Evolutionary conservation across 2,797 vertebrate species (phyloP).

Genomic region (Oreonectes daqikongensis): DNA sequence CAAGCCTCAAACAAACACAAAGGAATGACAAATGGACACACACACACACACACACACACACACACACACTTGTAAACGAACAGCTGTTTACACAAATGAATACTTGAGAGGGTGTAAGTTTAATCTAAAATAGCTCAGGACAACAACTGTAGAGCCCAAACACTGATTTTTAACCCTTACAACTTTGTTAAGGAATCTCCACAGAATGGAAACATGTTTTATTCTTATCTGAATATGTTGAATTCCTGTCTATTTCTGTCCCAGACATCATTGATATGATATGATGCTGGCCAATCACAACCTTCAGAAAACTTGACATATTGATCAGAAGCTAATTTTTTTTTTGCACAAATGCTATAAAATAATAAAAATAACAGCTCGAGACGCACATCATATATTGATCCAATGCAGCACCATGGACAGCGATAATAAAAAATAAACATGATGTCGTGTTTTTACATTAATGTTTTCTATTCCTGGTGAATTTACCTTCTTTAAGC

Average conservation of each 20-base stretch:
- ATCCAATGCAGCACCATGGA: conserved; percentile 67
- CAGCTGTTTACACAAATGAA: conserved; percentile 71
- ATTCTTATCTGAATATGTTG: conserved; percentile 61
- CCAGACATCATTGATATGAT: conserved; percentile 46
- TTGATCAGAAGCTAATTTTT: neutral
- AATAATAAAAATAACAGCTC: neutral
- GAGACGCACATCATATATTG: neutral
- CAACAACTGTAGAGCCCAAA: neutral
- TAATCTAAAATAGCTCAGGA: conserved; percentile 12
- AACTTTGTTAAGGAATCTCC: neutral
- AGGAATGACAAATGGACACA: conserved; percentile 29
- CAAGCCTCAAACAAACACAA: conserved; percentile 6
- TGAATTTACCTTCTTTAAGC: conserved; percentile 83
- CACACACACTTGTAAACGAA: conserved; percentile 55
- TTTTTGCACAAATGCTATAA: neutral
- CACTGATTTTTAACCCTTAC: neutral
- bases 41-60: conserved; percentile 54
- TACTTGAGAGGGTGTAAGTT: conserved; percentile 10
- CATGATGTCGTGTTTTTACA: neutral
- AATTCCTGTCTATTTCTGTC: conserved; percentile 72
- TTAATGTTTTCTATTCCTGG: neutral
- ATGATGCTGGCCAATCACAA: neutral
- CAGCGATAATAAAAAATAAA: conserved; percentile 36
- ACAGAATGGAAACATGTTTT: neutral
- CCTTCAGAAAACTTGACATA: neutral